phyloP scores from a whole-genome alignment of 2,797 vertebrate species.

The Neosilurus mollespiculum region DNA sequence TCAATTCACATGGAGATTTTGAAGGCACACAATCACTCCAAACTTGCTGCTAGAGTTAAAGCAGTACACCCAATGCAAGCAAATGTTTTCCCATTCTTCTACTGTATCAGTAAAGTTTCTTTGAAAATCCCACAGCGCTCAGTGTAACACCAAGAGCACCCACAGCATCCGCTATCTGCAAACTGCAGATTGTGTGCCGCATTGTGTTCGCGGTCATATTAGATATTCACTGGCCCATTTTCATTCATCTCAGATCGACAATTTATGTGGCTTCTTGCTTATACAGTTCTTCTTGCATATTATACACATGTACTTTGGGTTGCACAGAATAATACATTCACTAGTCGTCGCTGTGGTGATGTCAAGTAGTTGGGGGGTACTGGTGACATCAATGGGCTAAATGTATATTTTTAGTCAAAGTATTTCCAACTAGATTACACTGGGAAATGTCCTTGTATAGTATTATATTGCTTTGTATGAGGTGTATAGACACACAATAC shows the following conservation, averaged over 20 bases:
- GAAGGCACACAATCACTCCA: slow-evolving; percentile 15
- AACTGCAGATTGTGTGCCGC: slow-evolving; percentile 24
- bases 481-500: not conserved
- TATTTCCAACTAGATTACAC: not conserved
- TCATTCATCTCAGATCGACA: slow-evolving; percentile 26
- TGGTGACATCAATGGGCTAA: not conserved
- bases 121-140: slow-evolving; percentile 17
- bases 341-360: not conserved
- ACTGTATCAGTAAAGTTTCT: not conserved
- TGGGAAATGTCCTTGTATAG: too few relatives aligned
- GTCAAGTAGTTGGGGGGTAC: not conserved
- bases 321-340: not conserved
- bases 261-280: slow-evolving; percentile 21
- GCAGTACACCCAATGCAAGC: not conserved
- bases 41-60: slow-evolving; percentile 9
- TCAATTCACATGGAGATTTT: slow-evolving; percentile 26
- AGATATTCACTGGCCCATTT: slow-evolving; percentile 13
- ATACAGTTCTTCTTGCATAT: not conserved
- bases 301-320: not conserved
- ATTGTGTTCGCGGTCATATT: slow-evolving; percentile 18
- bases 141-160: not conserved
- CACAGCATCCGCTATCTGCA: slow-evolving; percentile 1
- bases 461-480: not conserved
- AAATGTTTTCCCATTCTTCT: slow-evolving; percentile 21
- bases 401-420: not conserved